Conservation (phyloP, 2,113 vertebrate species). For the Phylloscopus trochiloides region DNA sequence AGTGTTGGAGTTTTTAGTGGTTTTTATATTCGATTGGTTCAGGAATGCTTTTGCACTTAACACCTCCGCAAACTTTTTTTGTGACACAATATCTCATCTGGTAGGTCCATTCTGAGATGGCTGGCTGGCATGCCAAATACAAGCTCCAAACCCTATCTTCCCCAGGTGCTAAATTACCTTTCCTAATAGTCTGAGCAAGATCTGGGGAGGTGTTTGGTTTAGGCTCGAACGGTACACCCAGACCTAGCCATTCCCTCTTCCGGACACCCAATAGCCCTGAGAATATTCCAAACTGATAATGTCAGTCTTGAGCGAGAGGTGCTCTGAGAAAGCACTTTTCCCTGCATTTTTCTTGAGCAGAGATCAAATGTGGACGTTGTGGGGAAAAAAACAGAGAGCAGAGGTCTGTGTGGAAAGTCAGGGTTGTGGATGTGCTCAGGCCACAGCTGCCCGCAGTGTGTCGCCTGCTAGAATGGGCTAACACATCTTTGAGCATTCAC, state of each 20-base stretch:
- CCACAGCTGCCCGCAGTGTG: neutral
- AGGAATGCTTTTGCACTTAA: constrained; percentile 71
- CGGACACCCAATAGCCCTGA: neutral
- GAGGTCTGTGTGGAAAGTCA: neutral
- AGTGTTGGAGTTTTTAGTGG: neutral
- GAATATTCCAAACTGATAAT: constrained; percentile 11
- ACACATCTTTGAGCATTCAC: rapidly evolving
- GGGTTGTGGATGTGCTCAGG: neutral
- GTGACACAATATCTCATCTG: constrained; percentile 57
- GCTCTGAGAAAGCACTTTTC: constrained; percentile 12
- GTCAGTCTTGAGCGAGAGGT: neutral
- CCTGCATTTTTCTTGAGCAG: neutral
- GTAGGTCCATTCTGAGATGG: constrained; percentile 63
- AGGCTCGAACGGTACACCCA: neutral
- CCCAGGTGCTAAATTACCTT: constrained; percentile 51
- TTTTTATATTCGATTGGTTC: neutral
- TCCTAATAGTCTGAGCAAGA: constrained; percentile 37
- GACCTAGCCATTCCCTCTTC: constrained; percentile 25
- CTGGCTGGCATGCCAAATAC: constrained; percentile 19
- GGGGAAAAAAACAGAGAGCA: neutral
- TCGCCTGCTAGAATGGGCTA: neutral
- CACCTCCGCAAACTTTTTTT: constrained; percentile 58
- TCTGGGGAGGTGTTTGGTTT: constrained; percentile 44
- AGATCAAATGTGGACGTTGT: neutral
- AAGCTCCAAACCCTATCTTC: constrained; percentile 24